These are phyloP conservation scores for Manis javanica DNA, from an alignment of 2,797 vertebrate genomes.

Conservation along the genomic window DNA sequence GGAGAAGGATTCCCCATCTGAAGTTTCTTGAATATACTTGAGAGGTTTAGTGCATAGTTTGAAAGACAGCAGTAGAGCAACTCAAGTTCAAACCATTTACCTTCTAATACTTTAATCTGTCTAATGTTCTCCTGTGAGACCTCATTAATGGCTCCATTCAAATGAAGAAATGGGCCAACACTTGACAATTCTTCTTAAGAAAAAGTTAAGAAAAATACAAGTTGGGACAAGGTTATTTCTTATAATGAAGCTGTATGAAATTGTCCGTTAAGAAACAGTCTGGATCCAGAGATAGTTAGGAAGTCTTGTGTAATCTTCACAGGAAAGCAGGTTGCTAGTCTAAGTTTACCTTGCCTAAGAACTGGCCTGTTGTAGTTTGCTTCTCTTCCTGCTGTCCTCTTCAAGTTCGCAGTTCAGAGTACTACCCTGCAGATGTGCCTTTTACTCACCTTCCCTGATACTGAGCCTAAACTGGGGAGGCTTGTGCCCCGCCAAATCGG, in stretches of 20 bases:
- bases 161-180: neutral
- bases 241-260: conserved; percentile 33
- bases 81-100: neutral
- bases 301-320: neutral
- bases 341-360: neutral
- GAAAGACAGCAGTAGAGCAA: neutral
- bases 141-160: conserved; percentile 13
- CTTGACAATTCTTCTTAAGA: conserved; percentile 33
- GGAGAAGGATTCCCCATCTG: neutral
- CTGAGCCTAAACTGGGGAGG: neutral
- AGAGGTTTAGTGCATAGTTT: neutral
- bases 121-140: neutral
- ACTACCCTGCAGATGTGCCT: neutral
- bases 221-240: conserved; percentile 42
- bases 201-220: conserved; percentile 41
- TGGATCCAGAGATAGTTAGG: neutral
- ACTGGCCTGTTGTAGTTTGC: neutral
- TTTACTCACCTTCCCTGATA: conserved; percentile 35
- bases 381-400: neutral
- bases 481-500: neutral
- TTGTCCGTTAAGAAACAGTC: neutral
- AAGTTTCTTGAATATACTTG: conserved; percentile 8
- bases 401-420: neutral
- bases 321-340: neutral
- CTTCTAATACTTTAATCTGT: conserved; percentile 30